A percentile compares a stretch with the other conserved stretches of the same genome.
These are phyloP conservation scores for Channa striata DNA, from an alignment of 2,797 vertebrate genomes.

Conservation along the genomic window DNA sequence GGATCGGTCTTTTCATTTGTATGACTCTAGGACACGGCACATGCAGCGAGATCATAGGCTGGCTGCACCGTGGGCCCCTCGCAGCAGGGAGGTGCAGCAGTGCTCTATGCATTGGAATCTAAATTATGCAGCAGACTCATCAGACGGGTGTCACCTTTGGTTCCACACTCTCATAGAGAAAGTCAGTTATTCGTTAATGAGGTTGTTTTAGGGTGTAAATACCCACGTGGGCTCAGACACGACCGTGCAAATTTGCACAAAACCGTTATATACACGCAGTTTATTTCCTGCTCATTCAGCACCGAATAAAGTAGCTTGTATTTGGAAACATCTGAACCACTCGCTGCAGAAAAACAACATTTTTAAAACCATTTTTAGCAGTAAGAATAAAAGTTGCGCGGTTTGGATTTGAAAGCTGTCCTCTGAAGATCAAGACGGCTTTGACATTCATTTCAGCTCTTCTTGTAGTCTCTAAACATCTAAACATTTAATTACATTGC, in stretches of 20 bases:
- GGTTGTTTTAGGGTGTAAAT: conserved; percentile 55
- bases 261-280: conserved; percentile 14
- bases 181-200: conserved; percentile 72
- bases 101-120: conserved; percentile 42
- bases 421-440: conserved; percentile 54
- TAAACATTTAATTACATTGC: conserved; percentile 65
- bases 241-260: not conserved
- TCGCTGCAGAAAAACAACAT: conserved; percentile 25
- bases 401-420: conserved; percentile 49
- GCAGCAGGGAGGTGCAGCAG: conserved; percentile 40
- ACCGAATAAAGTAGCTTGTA: conserved; percentile 50
- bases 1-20: conserved; percentile 45
- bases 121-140: conserved; percentile 69
- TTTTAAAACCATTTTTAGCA: conserved; percentile 40
- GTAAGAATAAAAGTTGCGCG: conserved; percentile 47
- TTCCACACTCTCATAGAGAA: conserved; percentile 40
- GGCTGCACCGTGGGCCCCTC: conserved; percentile 35
- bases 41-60: conserved; percentile 53
- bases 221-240: conserved; percentile 31
- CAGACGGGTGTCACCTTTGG: conserved; percentile 52
- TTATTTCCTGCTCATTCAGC: conserved; percentile 59
- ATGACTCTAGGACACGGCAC: conserved; percentile 33
- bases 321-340: conserved; percentile 46
- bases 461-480: conserved; percentile 54
- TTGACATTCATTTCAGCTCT: conserved; percentile 48